Percentiles rank a stretch among this genome's conserved stretches.
These are phyloP conservation scores for Ploceus nigricollis DNA, from an alignment of 2,113 vertebrate species.

Conservation along the genomic window DNA sequence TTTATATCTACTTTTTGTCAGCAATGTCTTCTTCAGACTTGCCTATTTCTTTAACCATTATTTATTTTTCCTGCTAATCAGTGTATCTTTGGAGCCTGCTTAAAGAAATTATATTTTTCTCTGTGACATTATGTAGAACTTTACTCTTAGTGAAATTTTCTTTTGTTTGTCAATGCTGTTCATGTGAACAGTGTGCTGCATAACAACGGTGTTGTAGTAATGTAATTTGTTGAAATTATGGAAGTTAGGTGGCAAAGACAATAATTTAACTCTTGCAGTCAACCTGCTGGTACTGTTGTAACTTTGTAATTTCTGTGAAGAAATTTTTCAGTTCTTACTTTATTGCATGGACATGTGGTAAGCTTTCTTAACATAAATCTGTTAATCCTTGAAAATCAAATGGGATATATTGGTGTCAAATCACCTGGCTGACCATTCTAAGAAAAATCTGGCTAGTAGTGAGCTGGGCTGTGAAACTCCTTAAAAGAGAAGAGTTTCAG, in stretches of 20 bases:
- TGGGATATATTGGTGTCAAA: not conserved
- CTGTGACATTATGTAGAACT: not conserved
- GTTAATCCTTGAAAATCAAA: not conserved
- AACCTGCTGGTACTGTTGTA: not conserved
- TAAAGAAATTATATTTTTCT: not conserved
- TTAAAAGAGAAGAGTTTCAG: not conserved
- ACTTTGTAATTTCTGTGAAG: not conserved
- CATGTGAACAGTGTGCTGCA: not conserved
- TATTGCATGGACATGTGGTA: not conserved
- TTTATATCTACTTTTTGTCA: not conserved
- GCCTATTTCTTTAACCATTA: not conserved
- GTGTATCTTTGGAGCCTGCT: not conserved
- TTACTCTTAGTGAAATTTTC: not conserved
- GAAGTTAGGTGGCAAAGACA: not conserved
- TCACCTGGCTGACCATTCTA: not conserved
- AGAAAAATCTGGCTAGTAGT: not conserved
- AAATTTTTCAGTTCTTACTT: not conserved
- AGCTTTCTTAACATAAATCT: not conserved
- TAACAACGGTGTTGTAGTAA: not conserved
- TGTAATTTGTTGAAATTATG: not conserved
- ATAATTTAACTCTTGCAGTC: not conserved
- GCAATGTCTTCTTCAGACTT: not conserved
- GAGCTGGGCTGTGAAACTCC: not conserved
- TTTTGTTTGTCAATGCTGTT: not conserved
- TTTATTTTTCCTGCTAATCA: not conserved